Evolutionary conservation across 1,140 invertebrate species (phyloP).

Genomic region (Pectinophora gossypiella): DNA sequence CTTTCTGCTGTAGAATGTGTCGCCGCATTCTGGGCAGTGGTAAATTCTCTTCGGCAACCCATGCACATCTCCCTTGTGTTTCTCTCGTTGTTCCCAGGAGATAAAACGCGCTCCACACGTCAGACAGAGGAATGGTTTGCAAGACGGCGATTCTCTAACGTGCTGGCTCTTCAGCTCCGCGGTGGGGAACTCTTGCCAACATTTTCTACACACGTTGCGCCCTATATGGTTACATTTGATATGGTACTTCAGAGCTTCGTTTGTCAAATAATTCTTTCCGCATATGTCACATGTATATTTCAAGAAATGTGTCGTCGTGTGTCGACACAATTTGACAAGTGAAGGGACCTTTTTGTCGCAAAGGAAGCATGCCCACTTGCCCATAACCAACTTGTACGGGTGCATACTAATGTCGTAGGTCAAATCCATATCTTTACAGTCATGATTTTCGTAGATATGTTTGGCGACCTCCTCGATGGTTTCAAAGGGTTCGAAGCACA

Average conservation of each 20-base stretch:
- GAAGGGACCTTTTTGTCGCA: conserved; percentile 45
- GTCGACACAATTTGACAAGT: conserved; percentile 39
- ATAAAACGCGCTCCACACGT: conserved; percentile 49
- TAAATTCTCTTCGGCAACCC: conserved; percentile 33
- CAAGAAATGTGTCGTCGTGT: conserved; percentile 50
- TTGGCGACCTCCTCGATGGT: conserved; percentile 28
- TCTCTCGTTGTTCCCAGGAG: conserved; percentile 50
- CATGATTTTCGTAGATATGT: conserved; percentile 34
- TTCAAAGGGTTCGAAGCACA: conserved; percentile 27
- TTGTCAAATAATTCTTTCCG: conserved; percentile 44
- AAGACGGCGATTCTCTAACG: conserved; percentile 37
- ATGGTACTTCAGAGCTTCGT: conserved; percentile 52
- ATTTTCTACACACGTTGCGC: conserved; percentile 47
- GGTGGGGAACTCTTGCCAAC: conserved; percentile 46
- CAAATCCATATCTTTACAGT: conserved; percentile 16
- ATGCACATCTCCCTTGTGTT: conserved; percentile 40
- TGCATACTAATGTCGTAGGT: conserved; percentile 40
- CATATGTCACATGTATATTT: conserved; percentile 59
- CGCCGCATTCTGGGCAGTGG: conserved; percentile 45
- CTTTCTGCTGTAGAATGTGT: conserved; percentile 34
- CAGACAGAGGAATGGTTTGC: conserved; percentile 47
- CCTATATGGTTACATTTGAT: conserved; percentile 46
- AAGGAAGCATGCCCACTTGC: conserved; percentile 42
- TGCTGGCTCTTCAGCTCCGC: conserved; percentile 41
- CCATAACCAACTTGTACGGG: conserved; percentile 43